Evolutionary conservation across 2,888 invertebrate species (phyloP).

Genomic region (Bombylius major): DNA sequence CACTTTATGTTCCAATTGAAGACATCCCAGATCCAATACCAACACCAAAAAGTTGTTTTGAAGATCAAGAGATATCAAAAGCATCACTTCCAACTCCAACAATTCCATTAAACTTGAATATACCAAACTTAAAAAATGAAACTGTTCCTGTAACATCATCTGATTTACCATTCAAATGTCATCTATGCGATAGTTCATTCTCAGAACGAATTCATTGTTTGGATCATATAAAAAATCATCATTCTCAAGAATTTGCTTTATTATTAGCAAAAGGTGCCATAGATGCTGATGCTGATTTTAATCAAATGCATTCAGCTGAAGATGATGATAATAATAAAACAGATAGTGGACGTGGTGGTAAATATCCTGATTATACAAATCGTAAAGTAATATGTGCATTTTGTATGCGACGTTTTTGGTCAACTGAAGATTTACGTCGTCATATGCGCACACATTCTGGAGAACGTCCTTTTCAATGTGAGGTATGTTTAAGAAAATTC

Average conservation of each 20-base stretch:
- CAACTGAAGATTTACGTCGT: slow-evolving; percentile 80
- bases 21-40: slow-evolving; percentile 35
- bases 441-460: slow-evolving; percentile 93
- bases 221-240: slow-evolving; percentile 64
- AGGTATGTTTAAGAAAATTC: slow-evolving; percentile 76
- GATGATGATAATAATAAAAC: slow-evolving; percentile 52
- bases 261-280: slow-evolving; percentile 72
- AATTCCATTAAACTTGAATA: slow-evolving; percentile 48
- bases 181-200: slow-evolving; percentile 81
- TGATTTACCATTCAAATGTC: slow-evolving; percentile 80
- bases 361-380: slow-evolving; percentile 77
- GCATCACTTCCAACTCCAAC: slow-evolving; percentile 25
- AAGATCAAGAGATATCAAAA: slow-evolving; percentile 22
- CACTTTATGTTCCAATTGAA: slow-evolving; percentile 39
- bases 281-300: slow-evolving; percentile 41
- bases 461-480: slow-evolving; percentile 83
- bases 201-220: slow-evolving; percentile 65
- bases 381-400: slow-evolving; percentile 85
- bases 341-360: slow-evolving; percentile 58
- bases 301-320: slow-evolving; percentile 34
- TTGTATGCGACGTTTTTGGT: slow-evolving; percentile 89
- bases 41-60: slow-evolving; percentile 30
- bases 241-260: slow-evolving; percentile 65
- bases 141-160: slow-evolving; percentile 34
- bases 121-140: slow-evolving; percentile 6